Conservation (phyloP, 2,797 vertebrate species). For the Ctenosaura bakeri region DNA sequence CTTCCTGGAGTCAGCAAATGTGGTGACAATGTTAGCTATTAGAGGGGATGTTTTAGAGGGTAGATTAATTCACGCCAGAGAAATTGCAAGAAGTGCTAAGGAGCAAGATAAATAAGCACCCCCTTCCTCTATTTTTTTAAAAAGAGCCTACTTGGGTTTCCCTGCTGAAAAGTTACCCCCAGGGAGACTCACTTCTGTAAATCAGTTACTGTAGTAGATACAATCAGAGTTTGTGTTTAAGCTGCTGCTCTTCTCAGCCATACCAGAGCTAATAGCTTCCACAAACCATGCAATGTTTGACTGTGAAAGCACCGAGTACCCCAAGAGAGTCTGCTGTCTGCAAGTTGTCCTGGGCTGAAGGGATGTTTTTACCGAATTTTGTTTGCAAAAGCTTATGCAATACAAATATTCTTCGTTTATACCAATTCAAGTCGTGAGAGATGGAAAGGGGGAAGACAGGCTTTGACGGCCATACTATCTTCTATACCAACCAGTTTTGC, state of each 20-base stretch:
- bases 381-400: not conserved
- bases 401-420: not conserved
- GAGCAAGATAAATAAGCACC: conserved; percentile 65
- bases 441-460: too few relatives aligned
- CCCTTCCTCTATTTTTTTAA: not conserved
- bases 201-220: conserved; percentile 35
- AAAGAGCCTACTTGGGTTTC: conserved; percentile 43
- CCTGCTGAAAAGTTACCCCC: conserved; percentile 28
- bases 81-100: conserved; percentile 54
- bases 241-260: not conserved
- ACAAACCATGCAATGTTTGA: conserved; percentile 1
- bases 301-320: not conserved
- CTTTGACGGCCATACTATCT: too few relatives aligned
- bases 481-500: not conserved
- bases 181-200: conserved; percentile 32
- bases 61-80: conserved; percentile 59
- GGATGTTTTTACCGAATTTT: not conserved
- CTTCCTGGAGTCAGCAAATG: conserved; percentile 51
- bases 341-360: not conserved
- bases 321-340: not conserved
- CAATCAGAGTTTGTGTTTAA: conserved; percentile 12
- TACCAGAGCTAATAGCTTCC: conserved; percentile 13
- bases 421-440: not conserved
- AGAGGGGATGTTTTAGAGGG: conserved; percentile 45
- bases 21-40: conserved; percentile 59